A percentile compares a stretch with the other conserved stretches of the same genome.
phyloP scores from a whole-genome alignment of 1,140 invertebrate species.

The Achroia grisella region DNA sequence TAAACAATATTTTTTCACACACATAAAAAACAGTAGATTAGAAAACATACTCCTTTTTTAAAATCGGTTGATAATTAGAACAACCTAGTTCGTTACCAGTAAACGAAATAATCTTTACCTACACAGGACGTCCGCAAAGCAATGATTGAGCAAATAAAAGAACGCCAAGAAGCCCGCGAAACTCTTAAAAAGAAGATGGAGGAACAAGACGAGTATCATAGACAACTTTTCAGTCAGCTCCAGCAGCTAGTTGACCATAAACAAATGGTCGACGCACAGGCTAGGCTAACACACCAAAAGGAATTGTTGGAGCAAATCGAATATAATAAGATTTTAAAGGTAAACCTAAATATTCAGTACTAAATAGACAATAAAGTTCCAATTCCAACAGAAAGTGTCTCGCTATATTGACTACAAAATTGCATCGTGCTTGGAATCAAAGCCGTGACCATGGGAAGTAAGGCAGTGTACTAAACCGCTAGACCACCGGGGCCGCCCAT shows the following conservation, averaged over 20 bases:
- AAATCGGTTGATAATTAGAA: no score
- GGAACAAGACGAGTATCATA: conserved; percentile 46
- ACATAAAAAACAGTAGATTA: no score
- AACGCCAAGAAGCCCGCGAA: conserved; percentile 25
- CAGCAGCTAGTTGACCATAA: conserved; percentile 31
- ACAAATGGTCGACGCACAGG: conserved; percentile 34
- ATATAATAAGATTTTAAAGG: conserved; percentile 52
- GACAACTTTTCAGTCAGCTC: conserved; percentile 32
- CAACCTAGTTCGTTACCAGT: no score
- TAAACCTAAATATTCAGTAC: conserved; percentile 7
- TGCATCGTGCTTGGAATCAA: no score
- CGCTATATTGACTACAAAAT: no score
- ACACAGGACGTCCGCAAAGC: conserved; percentile 44
- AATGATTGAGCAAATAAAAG: conserved; percentile 49
- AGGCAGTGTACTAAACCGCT: no score
- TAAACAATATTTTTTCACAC: no score
- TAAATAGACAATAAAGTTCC: no score
- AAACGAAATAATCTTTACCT: neutral
- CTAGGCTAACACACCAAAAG: conserved; percentile 31
- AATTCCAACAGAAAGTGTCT: no score
- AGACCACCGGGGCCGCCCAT: no score
- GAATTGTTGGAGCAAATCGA: conserved; percentile 45
- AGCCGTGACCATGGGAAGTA: no score
- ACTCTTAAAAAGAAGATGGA: conserved; percentile 23
- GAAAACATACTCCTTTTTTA: no score